Evolutionary conservation across 2,797 vertebrate species (phyloP), one percentile per base, ranked within the genome.

Genomic region (Ctenopoma kingsleyae): DNA sequence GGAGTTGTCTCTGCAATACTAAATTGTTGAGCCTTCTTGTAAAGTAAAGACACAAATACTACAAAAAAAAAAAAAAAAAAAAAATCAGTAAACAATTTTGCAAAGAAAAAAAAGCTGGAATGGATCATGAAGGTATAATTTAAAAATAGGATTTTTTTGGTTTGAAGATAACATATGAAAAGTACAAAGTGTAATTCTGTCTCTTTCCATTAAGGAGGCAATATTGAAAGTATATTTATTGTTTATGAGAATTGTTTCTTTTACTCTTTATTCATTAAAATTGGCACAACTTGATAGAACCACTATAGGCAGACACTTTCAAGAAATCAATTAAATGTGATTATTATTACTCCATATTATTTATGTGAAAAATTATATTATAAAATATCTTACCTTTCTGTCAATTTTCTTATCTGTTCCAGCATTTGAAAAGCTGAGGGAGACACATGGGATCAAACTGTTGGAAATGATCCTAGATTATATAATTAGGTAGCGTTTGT

Each of bases 371-470:
- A n/a, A n/a, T n/a, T n/a, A n/a, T n/a, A n/a, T n/a, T n/a, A n/a
- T n/a, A n/a, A n/a, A n/a, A n/a, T n/a, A n/a, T n/a, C 25, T 27
- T 27, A 27, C 25, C 25, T 27, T 27, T 27, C 25, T 4, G 25
- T 27, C 25, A 3, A 25, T 63, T 43, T 56, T 54, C 43, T 49
- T 43, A 67, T 71, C 41, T 27, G 38, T 36, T 69, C 22, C 16
- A 35, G 36, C 10, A 15, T 52, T 53, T 54, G 35, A 61, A 68
- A 66, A 72, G 40, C 53, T 44, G 36, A 36, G 25, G 25, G 25
- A 64, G 41, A 60, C 52, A 56, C 66, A 55, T 35, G 32, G 53
- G 48, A 54, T 70, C 51, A 60, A 68, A 59, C 49, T n/a, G 41
- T n/a, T 44, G 20, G n/a, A 75, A 66, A 54, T 30, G 74, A 77